These are phyloP conservation scores for Phragmatobia fuliginosa DNA, from an alignment of 2,888 invertebrate genomes.

Conservation along the genomic window DNA sequence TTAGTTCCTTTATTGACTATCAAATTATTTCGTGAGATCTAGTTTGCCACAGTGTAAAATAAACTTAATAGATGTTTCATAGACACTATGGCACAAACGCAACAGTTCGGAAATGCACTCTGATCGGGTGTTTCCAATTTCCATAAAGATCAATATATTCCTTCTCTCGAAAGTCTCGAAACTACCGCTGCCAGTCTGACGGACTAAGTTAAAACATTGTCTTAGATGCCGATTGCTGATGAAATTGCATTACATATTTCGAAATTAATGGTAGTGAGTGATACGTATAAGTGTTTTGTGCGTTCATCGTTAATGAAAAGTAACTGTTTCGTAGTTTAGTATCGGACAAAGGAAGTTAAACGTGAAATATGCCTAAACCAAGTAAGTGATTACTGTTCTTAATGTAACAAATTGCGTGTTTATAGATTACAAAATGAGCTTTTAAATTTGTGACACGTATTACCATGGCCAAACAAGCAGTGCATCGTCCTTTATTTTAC, in stretches of 20 bases:
- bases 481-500: not conserved
- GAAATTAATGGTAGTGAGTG: too few relatives aligned
- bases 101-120: not conserved
- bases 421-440: not conserved
- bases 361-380: slow-evolving; percentile 36
- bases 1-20: too few relatives aligned
- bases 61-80: too few relatives aligned
- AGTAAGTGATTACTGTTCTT: slow-evolving; percentile 27
- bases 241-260: not conserved
- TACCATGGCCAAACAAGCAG: not conserved
- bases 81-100: not conserved
- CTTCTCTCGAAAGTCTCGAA: too few relatives aligned
- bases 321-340: too few relatives aligned
- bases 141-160: not conserved
- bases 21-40: too few relatives aligned
- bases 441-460: not conserved
- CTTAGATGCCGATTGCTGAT: not conserved
- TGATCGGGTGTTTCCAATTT: not conserved
- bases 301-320: too few relatives aligned
- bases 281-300: too few relatives aligned
- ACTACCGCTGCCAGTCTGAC: not conserved
- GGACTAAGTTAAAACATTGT: not conserved
- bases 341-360: not conserved
- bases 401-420: not conserved
- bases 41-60: too few relatives aligned